Evolutionary conservation across 2,113 vertebrate genomes (phyloP).

Genomic region (Hucho hucho): DNA sequence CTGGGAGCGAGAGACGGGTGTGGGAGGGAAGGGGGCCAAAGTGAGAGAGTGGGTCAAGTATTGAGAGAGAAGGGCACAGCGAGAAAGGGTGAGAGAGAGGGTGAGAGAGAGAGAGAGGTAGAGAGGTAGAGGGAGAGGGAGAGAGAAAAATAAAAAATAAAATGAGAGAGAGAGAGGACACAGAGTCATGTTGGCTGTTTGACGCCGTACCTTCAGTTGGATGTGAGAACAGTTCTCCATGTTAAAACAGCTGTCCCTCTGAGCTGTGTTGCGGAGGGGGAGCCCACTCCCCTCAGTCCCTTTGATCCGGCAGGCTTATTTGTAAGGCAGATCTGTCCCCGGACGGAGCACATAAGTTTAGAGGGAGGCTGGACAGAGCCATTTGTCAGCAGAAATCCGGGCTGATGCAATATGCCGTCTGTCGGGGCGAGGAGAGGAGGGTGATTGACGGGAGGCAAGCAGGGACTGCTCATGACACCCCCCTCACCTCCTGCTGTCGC

Average conservation of each 20-base stretch:
- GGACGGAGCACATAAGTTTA: conserved; percentile 36
- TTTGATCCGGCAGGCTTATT: conserved; percentile 63
- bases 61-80: neutral
- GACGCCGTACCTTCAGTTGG: conserved; percentile 43
- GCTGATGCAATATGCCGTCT: conserved; percentile 68
- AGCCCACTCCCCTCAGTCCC: neutral
- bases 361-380: conserved; percentile 44
- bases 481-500: conserved; percentile 17
- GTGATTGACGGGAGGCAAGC: conserved; percentile 69
- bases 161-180: too few species aligned
- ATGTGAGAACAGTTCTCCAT: conserved; percentile 12
- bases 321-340: conserved; percentile 67
- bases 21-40: conserved; percentile 1
- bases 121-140: too few species aligned
- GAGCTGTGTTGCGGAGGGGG: neutral
- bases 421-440: conserved; percentile 53
- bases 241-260: conserved; percentile 35
- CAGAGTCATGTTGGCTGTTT: conserved; percentile 43
- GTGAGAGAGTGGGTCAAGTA: neutral
- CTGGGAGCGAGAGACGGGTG: conserved; percentile 13
- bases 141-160: too few species aligned
- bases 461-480: conserved; percentile 53
- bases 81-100: conserved; percentile 7
- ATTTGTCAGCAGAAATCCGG: conserved; percentile 76
- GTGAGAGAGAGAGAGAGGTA: neutral